These are phyloP conservation scores for Nothura maculosa DNA, from an alignment of 2,797 vertebrate species.

Conservation along the genomic window DNA sequence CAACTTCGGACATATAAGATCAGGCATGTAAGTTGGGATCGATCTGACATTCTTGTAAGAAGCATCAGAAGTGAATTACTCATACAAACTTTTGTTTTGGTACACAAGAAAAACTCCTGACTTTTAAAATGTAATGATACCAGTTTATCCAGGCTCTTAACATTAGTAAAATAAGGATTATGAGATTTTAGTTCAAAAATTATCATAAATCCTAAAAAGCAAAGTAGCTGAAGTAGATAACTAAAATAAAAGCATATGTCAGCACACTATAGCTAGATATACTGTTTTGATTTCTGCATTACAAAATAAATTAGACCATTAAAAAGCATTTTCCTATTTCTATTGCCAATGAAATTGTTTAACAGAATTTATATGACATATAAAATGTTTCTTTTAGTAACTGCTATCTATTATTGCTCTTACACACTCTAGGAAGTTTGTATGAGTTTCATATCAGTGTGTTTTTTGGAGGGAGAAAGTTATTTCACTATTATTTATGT, in stretches of 20 bases:
- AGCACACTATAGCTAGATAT: background rate
- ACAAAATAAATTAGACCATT: background rate
- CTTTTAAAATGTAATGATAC: background rate
- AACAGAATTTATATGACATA: background rate
- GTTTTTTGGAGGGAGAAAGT: background rate
- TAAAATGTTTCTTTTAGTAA: background rate
- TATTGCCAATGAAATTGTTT: background rate
- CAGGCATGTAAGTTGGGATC: background rate
- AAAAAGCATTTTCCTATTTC: background rate
- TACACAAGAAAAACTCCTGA: background rate
- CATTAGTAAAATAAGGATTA: background rate
- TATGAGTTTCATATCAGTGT: background rate
- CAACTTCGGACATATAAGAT: background rate
- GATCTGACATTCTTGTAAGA: background rate
- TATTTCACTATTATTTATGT: background rate
- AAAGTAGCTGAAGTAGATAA: background rate
- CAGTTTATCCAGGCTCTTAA: background rate
- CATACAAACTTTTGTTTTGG: background rate
- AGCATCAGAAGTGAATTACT: background rate
- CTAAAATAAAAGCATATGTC: background rate
- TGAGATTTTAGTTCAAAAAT: slow-evolving; percentile 9
- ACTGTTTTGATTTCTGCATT: slow-evolving; percentile 20
- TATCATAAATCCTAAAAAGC: background rate
- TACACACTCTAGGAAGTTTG: background rate
- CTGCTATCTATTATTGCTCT: background rate